A percentile compares a stretch with the other conserved stretches of the same genome.
These are phyloP conservation scores for Heterochromis multidens DNA, from an alignment of 2,113 vertebrate genomes.

Conservation along the genomic window DNA sequence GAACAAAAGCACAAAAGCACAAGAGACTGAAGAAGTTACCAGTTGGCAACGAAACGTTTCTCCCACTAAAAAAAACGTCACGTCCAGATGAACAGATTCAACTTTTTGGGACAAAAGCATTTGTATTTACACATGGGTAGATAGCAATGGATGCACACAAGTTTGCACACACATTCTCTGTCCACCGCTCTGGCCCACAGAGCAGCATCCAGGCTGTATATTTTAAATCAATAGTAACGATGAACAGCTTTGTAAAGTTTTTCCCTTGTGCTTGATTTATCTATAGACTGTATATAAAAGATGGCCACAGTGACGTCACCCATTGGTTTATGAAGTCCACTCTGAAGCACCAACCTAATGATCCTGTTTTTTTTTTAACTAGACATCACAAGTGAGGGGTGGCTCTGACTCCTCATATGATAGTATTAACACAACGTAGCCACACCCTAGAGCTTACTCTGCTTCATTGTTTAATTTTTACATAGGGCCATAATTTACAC, in stretches of 20 bases:
- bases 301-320: not conserved
- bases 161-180: not conserved
- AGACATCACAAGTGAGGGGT: not conserved
- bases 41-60: too few relatives aligned
- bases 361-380: not conserved
- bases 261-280: not conserved
- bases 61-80: too few relatives aligned
- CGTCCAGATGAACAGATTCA: too few relatives aligned
- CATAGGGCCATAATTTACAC: not conserved
- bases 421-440: not conserved
- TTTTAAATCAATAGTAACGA: not conserved
- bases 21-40: too few relatives aligned
- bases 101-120: not conserved
- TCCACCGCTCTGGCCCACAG: not conserved
- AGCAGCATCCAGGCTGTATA: not conserved
- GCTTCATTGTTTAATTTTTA: not conserved
- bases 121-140: not conserved
- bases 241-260: not conserved
- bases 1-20: not conserved
- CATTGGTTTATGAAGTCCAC: not conserved
- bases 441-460: not conserved
- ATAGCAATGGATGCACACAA: not conserved
- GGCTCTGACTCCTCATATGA: not conserved
- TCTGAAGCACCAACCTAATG: not conserved
- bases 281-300: not conserved